A percentile compares a stretch with the other conserved stretches of the same genome.
Evolutionary conservation across 2,888 invertebrate genomes (phyloP).

Genomic region (Congeria kusceri): DNA sequence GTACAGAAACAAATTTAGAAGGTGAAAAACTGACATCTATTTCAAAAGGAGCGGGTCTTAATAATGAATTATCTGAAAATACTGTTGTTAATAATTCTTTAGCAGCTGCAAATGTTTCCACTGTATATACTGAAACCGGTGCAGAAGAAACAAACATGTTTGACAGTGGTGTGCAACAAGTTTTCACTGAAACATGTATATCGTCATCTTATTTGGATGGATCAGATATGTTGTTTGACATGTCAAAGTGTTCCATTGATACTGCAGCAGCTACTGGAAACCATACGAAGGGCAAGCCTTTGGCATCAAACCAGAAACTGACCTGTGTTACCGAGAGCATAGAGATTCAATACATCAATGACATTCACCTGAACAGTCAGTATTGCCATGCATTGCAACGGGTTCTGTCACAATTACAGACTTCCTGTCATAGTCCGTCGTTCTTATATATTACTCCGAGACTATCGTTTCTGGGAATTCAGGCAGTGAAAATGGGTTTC

Average conservation of each 20-base stretch:
- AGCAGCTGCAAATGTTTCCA: neutral
- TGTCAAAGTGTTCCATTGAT: conserved; percentile 38
- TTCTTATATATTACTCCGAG: conserved; percentile 72
- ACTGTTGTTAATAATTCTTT: conserved; percentile 1
- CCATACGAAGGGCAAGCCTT: neutral
- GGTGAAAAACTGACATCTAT: no score
- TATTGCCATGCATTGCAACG: conserved; percentile 68
- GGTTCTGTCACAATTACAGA: conserved; percentile 9
- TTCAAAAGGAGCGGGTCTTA: neutral
- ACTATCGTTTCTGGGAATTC: conserved; percentile 75
- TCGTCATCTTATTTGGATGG: neutral
- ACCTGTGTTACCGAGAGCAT: conserved; percentile 35
- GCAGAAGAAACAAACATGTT: no score
- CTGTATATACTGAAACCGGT: no score
- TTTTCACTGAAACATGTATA: no score
- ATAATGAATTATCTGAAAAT: conserved; percentile 2
- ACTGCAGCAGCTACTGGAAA: neutral
- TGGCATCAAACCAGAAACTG: conserved; percentile 17
- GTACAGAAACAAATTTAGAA: no score
- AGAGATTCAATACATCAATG: conserved; percentile 70
- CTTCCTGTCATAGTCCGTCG: conserved; percentile 31
- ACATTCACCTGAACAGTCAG: conserved; percentile 71
- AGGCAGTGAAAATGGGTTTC: conserved; percentile 71
- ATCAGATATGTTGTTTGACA: conserved; percentile 26
- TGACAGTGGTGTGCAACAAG: no score